Conservation (phyloP, 2,888 invertebrate species). For the Alsophila aescularia region DNA sequence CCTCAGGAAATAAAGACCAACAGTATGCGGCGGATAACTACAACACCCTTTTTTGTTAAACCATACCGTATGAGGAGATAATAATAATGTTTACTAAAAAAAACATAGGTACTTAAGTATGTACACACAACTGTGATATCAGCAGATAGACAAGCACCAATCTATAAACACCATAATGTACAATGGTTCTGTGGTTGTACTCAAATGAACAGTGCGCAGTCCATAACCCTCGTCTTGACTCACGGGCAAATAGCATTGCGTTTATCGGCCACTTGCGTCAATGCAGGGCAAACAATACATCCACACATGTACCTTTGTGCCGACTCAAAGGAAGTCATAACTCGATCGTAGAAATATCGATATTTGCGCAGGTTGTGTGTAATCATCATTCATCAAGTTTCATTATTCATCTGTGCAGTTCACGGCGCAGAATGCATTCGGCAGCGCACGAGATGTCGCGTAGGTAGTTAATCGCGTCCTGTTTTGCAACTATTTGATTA, state of each 20-base stretch:
- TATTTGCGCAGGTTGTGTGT: background rate
- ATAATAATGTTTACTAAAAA: too few species aligned
- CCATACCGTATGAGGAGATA: too few species aligned
- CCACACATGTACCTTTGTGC: slow-evolving; percentile 7
- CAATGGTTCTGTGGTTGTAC: background rate
- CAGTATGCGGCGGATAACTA: too few species aligned
- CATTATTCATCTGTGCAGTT: background rate
- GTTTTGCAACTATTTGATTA: background rate
- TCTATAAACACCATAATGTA: too few species aligned
- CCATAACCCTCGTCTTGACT: slow-evolving; percentile 37
- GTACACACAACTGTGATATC: too few species aligned
- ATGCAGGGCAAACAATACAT: slow-evolving; percentile 32
- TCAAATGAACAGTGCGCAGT: slow-evolving; percentile 27
- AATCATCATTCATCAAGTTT: background rate
- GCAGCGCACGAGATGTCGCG: background rate
- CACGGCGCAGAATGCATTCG: background rate
- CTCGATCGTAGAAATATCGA: slow-evolving; percentile 16
- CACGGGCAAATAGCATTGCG: slow-evolving; percentile 44
- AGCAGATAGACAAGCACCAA: too few species aligned
- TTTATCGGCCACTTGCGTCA: slow-evolving; percentile 47
- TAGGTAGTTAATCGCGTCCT: background rate
- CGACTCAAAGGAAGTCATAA: slow-evolving; percentile 24
- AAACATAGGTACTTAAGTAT: too few species aligned
- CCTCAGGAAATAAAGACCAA: too few species aligned
- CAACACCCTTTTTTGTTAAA: too few species aligned